Evolutionary conservation across 2,113 vertebrate genomes (phyloP), one percentile per base, ranked within the genome.

Genomic region (Heterotis niloticus): DNA sequence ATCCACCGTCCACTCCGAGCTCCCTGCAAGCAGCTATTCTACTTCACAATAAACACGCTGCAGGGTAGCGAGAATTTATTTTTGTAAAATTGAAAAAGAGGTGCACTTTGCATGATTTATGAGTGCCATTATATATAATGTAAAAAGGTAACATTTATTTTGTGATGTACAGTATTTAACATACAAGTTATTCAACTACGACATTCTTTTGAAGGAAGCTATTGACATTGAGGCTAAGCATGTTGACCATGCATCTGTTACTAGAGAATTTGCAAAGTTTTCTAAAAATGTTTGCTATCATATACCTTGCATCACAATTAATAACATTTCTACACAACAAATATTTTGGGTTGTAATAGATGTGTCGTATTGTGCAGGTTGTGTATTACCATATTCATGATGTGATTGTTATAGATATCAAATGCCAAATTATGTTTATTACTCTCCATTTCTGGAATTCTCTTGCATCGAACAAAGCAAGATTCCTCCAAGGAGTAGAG

Each of bases 1-100:
- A 56, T 86, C 82, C 44, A 89, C 88, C 4, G 78, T 87, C 65
- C 83, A 88, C 62, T 88, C 86, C 0, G 87, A 90, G 62, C 83
- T 91, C 10, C 87, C 88, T 0, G 84, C 81, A 0, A 87, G 81
- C 78, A 84, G 80, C 77, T 86, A 82, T 51, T 82, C 82, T 60
- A 65, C n/a, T 66, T 75, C 65, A 29, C 54, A 78, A 13, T 68
- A 23, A 78, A 17, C 26, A 70, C 5, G 5, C 10, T 29, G 11
- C 14, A 14, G 20, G 23, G 4, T 73, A 18, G 3, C 1, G 13
- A 11, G 11, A n/a, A 23, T 23, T 4, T n/a, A 62, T 62, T 62
- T 62, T 62, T 62, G 13, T 62, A 17, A 62, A 62, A 62, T 62
- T 20, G 11, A 62, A 62, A 17, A 44, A 44, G 3, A 44, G 34